Base-by-base conservation (phyloP, 1,140 invertebrate genomes). In the Diploscapter pachys region DNA sequence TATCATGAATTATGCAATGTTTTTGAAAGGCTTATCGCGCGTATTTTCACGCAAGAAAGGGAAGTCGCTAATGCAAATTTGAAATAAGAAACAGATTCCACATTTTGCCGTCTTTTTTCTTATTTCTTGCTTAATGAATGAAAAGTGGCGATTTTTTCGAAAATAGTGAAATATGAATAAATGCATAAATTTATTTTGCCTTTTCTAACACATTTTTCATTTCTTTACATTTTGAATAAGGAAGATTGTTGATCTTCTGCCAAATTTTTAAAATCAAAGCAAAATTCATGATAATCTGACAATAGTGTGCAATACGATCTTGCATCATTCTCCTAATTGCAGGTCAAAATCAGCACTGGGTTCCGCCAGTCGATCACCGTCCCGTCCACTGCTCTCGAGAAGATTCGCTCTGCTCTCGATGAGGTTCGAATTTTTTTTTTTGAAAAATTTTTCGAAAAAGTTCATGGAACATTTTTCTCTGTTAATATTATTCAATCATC, bases 351-450 rank as follows among this genome's bases (percentile, higher is more conserved):
- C 0, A 67, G 57, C 62, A 63, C 51, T 52, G 75, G 75, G 6
- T 76, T 75, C 63, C 75, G 75, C 50, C 66, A 65, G 31, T 49
- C 70, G 2, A 76, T 76, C 49, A 76, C 75, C 11, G 54, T 76
- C 13, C 75, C 75, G n/a, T 66, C 61, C 57, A 51, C 69, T 11
- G 51, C 68, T 9, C 63, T 76, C 6, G 54, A 31, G 8, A 63
- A 59, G 8, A 72, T 76, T 71, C 75, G 75, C 75, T 65, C 71
- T 31, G 69, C 53, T 9, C 31, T 76, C 49, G 63, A 63, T 59
- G 54, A 61, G 9, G 70, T 76, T 31, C 31, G 31, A 31, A 31
- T 31, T 31, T 31, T 31, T 31, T 31, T 0, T 31, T 31, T 31
- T n/a, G n/a, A n/a, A n/a, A n/a, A n/a, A 31, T 31, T 31, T 31